phyloP scores from a whole-genome alignment of 2,797 vertebrate genomes.

The Eurystomus glaucurus region DNA sequence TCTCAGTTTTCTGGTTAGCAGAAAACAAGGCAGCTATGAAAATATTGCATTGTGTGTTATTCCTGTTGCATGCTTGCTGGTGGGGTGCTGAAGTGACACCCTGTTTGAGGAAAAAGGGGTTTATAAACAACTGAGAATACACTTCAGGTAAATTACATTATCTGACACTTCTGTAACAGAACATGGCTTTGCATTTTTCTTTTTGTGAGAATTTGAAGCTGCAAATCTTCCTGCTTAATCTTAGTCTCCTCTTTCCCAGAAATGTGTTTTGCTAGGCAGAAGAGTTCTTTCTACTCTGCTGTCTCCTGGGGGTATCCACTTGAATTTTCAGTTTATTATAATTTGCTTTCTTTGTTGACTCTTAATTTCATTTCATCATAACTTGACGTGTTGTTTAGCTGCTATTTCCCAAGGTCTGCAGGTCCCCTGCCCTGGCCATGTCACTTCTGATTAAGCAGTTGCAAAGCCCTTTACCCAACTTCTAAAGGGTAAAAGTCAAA shows the following conservation, averaged over 20 bases:
- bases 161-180: neutral
- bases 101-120: constrained; percentile 18
- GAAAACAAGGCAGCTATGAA: neutral
- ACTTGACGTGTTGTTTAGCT: constrained; percentile 67
- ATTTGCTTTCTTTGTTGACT: constrained; percentile 60
- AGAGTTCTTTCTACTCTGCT: neutral
- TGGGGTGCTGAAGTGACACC: neutral
- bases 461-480: constrained; percentile 55
- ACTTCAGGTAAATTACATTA: constrained; percentile 23
- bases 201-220: neutral
- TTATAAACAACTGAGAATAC: constrained; percentile 32
- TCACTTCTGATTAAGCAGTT: constrained; percentile 64
- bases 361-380: constrained; percentile 78
- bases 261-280: constrained; percentile 28
- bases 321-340: constrained; percentile 59
- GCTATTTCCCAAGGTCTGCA: constrained; percentile 69
- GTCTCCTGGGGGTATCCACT: constrained; percentile 2
- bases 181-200: neutral
- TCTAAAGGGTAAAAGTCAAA: constrained; percentile 70
- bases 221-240: neutral
- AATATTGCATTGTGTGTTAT: neutral
- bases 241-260: neutral
- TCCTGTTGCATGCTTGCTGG: neutral
- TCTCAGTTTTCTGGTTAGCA: neutral
- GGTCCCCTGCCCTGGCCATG: constrained; percentile 9